Percentiles rank a stretch among this genome's conserved stretches.
phyloP scores from a whole-genome alignment of 2,888 invertebrate genomes.

The Ornithoptera priamus region DNA sequence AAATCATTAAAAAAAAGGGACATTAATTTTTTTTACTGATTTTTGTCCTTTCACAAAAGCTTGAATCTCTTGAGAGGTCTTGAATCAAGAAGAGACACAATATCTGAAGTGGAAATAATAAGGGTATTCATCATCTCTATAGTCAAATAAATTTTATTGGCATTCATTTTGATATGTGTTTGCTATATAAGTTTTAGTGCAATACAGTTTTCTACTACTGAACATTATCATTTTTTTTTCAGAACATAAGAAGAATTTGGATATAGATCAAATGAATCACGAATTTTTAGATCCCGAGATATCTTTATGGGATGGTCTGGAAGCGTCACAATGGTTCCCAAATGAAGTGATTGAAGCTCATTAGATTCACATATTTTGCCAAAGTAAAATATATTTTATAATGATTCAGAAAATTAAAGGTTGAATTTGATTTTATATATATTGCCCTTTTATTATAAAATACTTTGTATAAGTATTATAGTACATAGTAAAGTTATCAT shows the following conservation, averaged over 20 bases:
- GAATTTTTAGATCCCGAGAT: conserved; percentile 88
- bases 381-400: not conserved
- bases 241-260: conserved; percentile 88
- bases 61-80: no score
- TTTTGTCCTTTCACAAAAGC: no score
- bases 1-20: no score
- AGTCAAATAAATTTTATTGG: no score
- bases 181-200: not conserved
- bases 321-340: conserved; percentile 91
- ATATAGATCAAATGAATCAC: conserved; percentile 87
- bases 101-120: no score
- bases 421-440: not conserved
- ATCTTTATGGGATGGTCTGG: conserved; percentile 89
- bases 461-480: no score
- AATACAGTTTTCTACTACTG: not conserved
- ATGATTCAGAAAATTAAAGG: not conserved
- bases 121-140: no score
- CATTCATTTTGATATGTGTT: not conserved
- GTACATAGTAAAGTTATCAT: no score
- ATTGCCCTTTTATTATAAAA: no score
- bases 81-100: no score
- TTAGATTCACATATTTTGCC: conserved; percentile 32
- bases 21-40: no score
- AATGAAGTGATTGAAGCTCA: conserved; percentile 84
- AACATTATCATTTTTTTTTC: conserved; percentile 42